These are phyloP conservation scores for Lithodes maja DNA, from an alignment of 2,888 invertebrate species.

Conservation along the genomic window DNA sequence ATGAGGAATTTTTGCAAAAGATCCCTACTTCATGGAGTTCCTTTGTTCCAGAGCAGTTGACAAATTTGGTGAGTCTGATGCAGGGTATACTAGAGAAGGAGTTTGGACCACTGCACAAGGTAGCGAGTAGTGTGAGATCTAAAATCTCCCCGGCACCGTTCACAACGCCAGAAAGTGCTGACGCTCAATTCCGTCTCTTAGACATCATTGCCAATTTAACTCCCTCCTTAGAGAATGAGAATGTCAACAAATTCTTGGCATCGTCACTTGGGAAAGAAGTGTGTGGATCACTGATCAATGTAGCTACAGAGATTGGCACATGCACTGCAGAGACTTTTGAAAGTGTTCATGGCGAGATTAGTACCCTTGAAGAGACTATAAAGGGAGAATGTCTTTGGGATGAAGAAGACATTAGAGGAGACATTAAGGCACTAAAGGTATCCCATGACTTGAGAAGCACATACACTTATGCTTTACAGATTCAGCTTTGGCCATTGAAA, in stretches of 20 bases:
- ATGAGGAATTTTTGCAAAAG: slow-evolving; percentile 58
- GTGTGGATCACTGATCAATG: slow-evolving; percentile 25
- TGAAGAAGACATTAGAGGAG: not conserved
- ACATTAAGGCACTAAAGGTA: not conserved
- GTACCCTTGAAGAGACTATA: slow-evolving; percentile 18
- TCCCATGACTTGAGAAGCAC: not conserved
- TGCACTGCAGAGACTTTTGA: slow-evolving; percentile 12
- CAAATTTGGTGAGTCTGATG: slow-evolving; percentile 36
- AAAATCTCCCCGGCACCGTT: slow-evolving; percentile 46
- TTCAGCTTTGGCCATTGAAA: slow-evolving; percentile 53
- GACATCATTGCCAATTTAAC: slow-evolving; percentile 8
- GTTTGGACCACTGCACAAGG: slow-evolving; percentile 57
- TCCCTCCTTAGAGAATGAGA: slow-evolving; percentile 40
- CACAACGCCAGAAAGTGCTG: slow-evolving; percentile 9
- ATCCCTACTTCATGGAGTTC: slow-evolving; percentile 61
- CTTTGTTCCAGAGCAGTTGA: slow-evolving; percentile 38
- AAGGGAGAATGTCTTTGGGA: slow-evolving; percentile 8
- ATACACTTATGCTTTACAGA: slow-evolving; percentile 13
- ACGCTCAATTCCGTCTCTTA: slow-evolving; percentile 33
- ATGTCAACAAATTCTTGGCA: slow-evolving; percentile 46
- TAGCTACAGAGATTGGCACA: slow-evolving; percentile 13
- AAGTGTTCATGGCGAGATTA: slow-evolving; percentile 20
- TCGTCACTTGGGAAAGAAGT: slow-evolving; percentile 36
- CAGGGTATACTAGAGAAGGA: slow-evolving; percentile 47
- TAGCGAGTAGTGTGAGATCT: slow-evolving; percentile 44